Evolutionary conservation across 2,888 invertebrate genomes (phyloP).

Genomic region (Ectropis crepuscularia): DNA sequence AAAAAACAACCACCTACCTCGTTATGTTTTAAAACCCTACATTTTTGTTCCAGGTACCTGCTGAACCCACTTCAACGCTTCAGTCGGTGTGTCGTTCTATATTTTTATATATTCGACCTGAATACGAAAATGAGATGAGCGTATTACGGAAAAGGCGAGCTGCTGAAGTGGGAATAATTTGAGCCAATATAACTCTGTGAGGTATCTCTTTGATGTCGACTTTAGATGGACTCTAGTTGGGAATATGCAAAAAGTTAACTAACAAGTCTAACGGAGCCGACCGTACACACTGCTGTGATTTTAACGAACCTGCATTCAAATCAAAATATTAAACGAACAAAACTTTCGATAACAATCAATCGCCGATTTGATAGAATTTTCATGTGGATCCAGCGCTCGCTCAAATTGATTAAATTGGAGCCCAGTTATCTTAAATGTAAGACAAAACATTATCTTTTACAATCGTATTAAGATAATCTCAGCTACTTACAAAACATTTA

Average conservation of each 20-base stretch:
- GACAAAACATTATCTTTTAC: slow-evolving; percentile 1
- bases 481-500: slow-evolving; percentile 13
- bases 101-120: slow-evolving; percentile 38
- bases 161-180: slow-evolving; percentile 54
- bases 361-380: slow-evolving; percentile 30
- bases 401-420: slow-evolving; percentile 1
- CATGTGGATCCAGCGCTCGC: slow-evolving; percentile 20
- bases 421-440: slow-evolving; percentile 1
- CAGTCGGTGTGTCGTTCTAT: slow-evolving; percentile 39
- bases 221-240: slow-evolving; percentile 51
- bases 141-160: slow-evolving; percentile 44
- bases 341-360: slow-evolving; percentile 36
- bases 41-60: slow-evolving; percentile 69
- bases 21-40: slow-evolving; percentile 60
- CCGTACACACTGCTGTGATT: slow-evolving; percentile 51
- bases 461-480: slow-evolving; percentile 1
- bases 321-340: slow-evolving; percentile 45
- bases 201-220: slow-evolving; percentile 57
- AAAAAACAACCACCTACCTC: slow-evolving; percentile 60
- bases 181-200: slow-evolving; percentile 50
- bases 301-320: slow-evolving; percentile 62
- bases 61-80: slow-evolving; percentile 30
- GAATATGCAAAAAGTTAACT: slow-evolving; percentile 60
- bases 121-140: slow-evolving; percentile 46
- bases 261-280: slow-evolving; percentile 54